Evolutionary conservation across 2,888 invertebrate species (phyloP).

Genomic region (Pollenia amentaria): DNA sequence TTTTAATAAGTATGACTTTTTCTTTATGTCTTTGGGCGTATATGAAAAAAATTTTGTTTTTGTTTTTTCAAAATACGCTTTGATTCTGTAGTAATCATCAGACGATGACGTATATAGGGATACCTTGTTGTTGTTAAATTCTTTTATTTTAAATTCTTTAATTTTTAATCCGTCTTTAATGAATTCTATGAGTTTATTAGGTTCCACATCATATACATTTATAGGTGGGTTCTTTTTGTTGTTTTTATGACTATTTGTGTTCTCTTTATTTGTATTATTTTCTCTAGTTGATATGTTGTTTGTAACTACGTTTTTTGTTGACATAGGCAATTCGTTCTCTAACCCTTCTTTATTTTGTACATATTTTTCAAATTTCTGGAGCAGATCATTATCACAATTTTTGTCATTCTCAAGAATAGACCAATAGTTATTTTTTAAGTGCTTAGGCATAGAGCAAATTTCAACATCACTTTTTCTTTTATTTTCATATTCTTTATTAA

Average conservation of each 20-base stretch:
- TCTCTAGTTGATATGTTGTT: neutral
- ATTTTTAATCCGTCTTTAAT: slow-evolving; percentile 10
- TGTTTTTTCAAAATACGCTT: too few species aligned
- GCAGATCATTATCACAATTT: neutral
- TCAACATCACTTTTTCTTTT: slow-evolving; percentile 15
- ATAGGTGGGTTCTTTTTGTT: neutral
- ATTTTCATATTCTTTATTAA: neutral
- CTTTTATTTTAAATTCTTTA: neutral
- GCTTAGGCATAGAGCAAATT: slow-evolving; percentile 6
- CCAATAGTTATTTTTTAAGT: slow-evolving; percentile 1
- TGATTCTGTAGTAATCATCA: neutral
- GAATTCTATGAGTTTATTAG: too few species aligned
- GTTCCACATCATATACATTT: neutral
- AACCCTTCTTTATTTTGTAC: neutral
- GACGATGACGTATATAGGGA: neutral
- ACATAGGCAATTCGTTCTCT: slow-evolving; percentile 3
- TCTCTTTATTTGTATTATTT: neutral
- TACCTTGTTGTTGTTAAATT: neutral
- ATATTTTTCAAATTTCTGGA: too few species aligned
- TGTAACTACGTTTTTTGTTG: neutral
- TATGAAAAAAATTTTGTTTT: too few species aligned
- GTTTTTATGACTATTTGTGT: neutral
- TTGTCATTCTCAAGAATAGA: slow-evolving; percentile 7
- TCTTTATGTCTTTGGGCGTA: neutral
- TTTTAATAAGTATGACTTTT: too few species aligned